These are phyloP conservation scores for Hanleya hanleyi DNA, from an alignment of 2,888 invertebrate species.

Conservation along the genomic window DNA sequence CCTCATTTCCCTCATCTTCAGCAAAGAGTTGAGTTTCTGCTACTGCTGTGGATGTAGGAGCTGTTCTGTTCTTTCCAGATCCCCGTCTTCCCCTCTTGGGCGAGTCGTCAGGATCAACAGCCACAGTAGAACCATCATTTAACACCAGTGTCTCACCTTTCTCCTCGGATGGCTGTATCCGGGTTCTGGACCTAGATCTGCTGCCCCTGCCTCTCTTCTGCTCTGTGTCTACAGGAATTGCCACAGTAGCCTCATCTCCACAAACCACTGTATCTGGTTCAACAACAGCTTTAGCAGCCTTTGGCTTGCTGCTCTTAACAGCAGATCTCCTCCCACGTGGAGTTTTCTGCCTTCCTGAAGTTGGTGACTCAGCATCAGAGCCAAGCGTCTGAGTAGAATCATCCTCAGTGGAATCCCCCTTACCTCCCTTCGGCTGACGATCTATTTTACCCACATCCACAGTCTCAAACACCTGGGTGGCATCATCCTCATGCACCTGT, in stretches of 20 bases:
- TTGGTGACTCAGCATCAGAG: neutral
- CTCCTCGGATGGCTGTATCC: too few relatives aligned
- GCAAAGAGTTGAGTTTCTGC: neutral
- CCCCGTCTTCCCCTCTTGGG: too few relatives aligned
- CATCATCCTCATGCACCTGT: neutral
- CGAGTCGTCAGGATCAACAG: too few relatives aligned
- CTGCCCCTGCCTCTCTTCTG: slow-evolving; percentile 10
- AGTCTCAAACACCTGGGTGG: slow-evolving; percentile 30
- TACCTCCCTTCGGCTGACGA: neutral
- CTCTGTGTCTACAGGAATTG: too few relatives aligned
- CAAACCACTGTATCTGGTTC: neutral
- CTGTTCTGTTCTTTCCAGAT: too few relatives aligned
- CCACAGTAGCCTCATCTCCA: slow-evolving; percentile 20
- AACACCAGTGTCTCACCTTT: slow-evolving; percentile 2
- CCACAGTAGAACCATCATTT: slow-evolving; percentile 1
- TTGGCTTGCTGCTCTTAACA: too few relatives aligned
- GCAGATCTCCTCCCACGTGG: too few relatives aligned
- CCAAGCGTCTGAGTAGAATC: slow-evolving; percentile 16
- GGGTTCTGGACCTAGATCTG: slow-evolving; percentile 17
- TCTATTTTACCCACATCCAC: slow-evolving; percentile 3
- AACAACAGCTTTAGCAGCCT: too few relatives aligned
- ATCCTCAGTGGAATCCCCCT: slow-evolving; percentile 24
- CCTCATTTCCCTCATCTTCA: slow-evolving; percentile 11
- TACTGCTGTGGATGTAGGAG: too few relatives aligned
- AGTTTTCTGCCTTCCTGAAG: too few relatives aligned